Evolutionary conservation across 1,140 invertebrate genomes (phyloP).

Genomic region (Neodiprion pinetum): DNA sequence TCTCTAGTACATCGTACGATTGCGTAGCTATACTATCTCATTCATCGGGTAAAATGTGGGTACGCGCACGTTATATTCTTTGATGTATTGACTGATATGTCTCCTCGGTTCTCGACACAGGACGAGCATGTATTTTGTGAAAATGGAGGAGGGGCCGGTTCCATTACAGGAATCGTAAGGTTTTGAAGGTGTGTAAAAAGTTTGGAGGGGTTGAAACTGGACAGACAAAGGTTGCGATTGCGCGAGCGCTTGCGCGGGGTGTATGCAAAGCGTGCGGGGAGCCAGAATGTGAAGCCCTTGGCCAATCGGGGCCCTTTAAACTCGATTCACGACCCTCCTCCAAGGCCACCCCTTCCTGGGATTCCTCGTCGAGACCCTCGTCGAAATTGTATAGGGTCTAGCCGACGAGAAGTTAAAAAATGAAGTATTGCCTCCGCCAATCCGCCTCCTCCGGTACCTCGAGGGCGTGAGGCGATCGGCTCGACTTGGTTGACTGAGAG

Average conservation of each 20-base stretch:
- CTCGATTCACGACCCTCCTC: not conserved
- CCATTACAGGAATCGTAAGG: no score
- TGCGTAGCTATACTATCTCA: no score
- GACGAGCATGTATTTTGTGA: no score
- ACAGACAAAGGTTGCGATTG: not conserved
- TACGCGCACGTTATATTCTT: no score
- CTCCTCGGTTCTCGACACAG: no score
- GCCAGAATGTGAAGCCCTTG: not conserved
- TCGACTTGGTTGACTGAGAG: not conserved
- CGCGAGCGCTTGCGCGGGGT: not conserved
- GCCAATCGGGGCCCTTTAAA: not conserved
- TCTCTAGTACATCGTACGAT: no score
- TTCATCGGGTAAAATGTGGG: no score
- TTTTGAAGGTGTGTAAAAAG: no score
- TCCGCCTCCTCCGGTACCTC: not conserved
- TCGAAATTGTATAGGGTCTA: not conserved
- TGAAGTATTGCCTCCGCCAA: conserved; percentile 2
- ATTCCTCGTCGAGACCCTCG: not conserved
- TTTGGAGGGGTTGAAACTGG: no score
- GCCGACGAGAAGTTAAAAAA: not conserved
- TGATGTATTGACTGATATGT: no score
- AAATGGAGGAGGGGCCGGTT: no score
- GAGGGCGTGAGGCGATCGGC: not conserved
- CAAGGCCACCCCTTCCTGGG: not conserved
- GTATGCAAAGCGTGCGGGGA: not conserved